Base-by-base conservation (phyloP, 2,797 vertebrate genomes). In the Alfaro cultratus region DNA sequence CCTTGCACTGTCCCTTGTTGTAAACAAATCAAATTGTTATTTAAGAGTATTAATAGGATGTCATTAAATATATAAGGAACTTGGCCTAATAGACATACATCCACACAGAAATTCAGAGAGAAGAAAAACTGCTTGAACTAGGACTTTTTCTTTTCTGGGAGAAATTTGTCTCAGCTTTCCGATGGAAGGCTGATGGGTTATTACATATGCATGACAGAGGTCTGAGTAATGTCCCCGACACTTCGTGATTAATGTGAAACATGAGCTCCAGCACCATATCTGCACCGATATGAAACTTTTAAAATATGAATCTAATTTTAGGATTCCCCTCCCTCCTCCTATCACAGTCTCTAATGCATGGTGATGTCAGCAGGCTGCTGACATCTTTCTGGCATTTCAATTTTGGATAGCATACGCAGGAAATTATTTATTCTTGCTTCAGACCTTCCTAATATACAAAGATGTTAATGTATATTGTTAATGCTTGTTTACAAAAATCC, bases 21-120 rank as follows among this genome's bases (percentile, higher is more conserved):
- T 90, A 87, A 76, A 80, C 74, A 78, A 81, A 76, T 89, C 88
- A 93, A 91, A 93, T 92, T 93, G 89, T 88, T 91, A 91, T 94
- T 93, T 94, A 91, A 90, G 78, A 88, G 84, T 83, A 77, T 85
- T 87, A 85, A 89, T 85, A 85, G 85, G 78, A 29, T 85, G 91
- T 95, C 90, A 89, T 82, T 87, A 89, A 88, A 95, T 93, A 91
- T 81, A 95, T 94, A 93, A 89, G 89, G 88, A 92, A 82, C 41
- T 77, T 86, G 83, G 36, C 47, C 80, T 75, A 72, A 82, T 49
- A 71, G 71, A 70, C 41, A 78, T 7, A 78, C 26, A 80, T 31
- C 67, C 45, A 47, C 18, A 62, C 10, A 46, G 26, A 46, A 45
- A 72, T 45, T 72, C 31, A 62, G 5, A 57, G 18, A 64, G 18